Base-by-base conservation (phyloP, 2,113 vertebrate species). In the Erpornis zantholeuca region DNA sequence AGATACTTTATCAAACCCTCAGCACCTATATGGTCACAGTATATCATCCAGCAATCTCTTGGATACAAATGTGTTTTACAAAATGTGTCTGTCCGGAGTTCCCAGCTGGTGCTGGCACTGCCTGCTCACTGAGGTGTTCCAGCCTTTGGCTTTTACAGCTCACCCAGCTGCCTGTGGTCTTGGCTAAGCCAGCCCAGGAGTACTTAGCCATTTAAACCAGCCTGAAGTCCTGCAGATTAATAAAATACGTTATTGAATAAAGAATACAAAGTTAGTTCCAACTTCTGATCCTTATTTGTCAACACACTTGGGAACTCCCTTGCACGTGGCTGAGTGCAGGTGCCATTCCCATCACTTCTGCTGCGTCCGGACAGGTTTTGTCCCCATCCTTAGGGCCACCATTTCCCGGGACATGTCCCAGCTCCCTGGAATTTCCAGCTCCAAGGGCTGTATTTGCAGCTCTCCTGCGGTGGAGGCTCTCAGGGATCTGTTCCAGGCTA, bases 311-410 rank as follows among this genome's bases (percentile, higher is more conserved):
- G 82, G 65, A 86, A 44, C 31, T 11, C 52, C 11, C 33, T 53
- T 5, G 5, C 1, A 0, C 8, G 68, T 33, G 65, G 53, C 59
- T 23, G 36, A 72, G 53, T 70, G 14, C 63, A 29, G n/a, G 56
- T 15, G 17, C 7, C 53, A 29, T 36, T 69, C 53, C 80, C 84
- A 70, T 3, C 70, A 0, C 36, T 65, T 27, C 12, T 52, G 24
- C 12, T 66, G 77, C 76, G 21, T 7, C 60, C 42, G 22, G 22
- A 1, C 29, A 23, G 35, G 20, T 40, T 61, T 5, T 4, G 27
- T 36, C 60, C 52, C 0, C 0, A 18, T 22, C 63, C 40, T 42
- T 2, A 24, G 0, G 3, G 53, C 50, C n/a, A 23, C 7, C 6
- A 4, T 27, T 18, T 35, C 57, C 81, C 4, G 4, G 40, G 45